These are phyloP conservation scores for human DNA, from an alignment of 2,113 vertebrate genomes.

Conservation along the genomic window DNA sequence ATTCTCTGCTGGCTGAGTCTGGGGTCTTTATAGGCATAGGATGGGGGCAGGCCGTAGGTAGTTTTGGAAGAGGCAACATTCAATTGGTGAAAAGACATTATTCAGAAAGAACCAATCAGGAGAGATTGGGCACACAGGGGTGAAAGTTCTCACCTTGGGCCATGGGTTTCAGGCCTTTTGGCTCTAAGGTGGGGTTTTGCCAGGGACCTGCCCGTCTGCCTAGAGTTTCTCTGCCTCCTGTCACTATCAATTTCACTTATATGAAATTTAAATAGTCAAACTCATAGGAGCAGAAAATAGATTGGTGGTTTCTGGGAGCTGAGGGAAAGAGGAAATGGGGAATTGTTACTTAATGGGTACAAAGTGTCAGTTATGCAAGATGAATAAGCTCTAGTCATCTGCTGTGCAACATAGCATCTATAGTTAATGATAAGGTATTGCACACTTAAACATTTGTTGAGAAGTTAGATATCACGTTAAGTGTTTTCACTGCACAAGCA, in stretches of 20 bases:
- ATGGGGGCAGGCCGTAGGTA: too few species aligned
- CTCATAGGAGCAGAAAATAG: background rate
- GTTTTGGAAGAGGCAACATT: too few species aligned
- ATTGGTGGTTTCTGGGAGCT: background rate
- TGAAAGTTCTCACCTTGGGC: too few species aligned
- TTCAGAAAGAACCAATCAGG: too few species aligned
- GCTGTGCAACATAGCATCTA: background rate
- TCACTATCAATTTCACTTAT: background rate
- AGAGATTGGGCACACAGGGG: too few species aligned
- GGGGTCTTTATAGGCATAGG: too few species aligned
- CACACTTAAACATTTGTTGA: background rate
- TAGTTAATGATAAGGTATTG: background rate
- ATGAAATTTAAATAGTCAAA: background rate
- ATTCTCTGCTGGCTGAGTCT: too few species aligned
- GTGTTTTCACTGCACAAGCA: background rate
- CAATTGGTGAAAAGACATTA: too few species aligned
- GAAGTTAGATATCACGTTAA: background rate
- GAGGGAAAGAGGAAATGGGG: background rate
- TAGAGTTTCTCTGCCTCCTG: too few species aligned
- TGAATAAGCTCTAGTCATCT: background rate
- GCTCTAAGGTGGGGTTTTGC: too few species aligned
- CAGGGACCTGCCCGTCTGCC: too few species aligned
- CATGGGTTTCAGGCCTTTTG: too few species aligned
- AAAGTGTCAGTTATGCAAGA: background rate
- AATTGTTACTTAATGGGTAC: background rate